phyloP scores from a whole-genome alignment of 1,140 invertebrate genomes.

The Ctenoplectra terminalis region DNA sequence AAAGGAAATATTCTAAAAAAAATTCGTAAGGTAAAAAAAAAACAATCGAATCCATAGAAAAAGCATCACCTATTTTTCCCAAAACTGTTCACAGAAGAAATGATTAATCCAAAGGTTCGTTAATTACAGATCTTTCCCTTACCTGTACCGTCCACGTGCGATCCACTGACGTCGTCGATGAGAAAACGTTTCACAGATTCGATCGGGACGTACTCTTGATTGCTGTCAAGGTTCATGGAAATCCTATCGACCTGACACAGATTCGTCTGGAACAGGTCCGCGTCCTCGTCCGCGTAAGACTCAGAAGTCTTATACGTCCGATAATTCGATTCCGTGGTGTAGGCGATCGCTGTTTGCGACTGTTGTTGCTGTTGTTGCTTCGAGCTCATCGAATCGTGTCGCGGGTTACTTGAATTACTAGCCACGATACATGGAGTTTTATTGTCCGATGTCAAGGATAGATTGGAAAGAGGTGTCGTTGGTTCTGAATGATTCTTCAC shows the following conservation, averaged over 20 bases:
- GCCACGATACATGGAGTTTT: slow-evolving; percentile 6
- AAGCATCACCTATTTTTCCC: too few species aligned
- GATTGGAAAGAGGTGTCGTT: slow-evolving; percentile 29
- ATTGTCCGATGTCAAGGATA: slow-evolving; percentile 26
- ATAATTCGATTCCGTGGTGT: slow-evolving; percentile 56
- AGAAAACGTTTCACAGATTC: slow-evolving; percentile 78
- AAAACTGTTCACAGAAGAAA: background rate
- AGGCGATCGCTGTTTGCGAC: slow-evolving; percentile 5
- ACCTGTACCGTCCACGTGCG: slow-evolving; percentile 71
- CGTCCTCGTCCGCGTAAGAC: slow-evolving; percentile 64
- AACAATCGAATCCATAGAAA: too few species aligned
- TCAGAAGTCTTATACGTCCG: slow-evolving; percentile 60
- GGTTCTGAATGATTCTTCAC: slow-evolving; percentile 89
- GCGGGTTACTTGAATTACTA: background rate
- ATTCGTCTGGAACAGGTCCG: slow-evolving; percentile 63
- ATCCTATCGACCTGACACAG: slow-evolving; percentile 60
- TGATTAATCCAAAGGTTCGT: background rate
- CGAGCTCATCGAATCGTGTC: slow-evolving; percentile 19
- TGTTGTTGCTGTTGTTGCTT: slow-evolving; percentile 28
- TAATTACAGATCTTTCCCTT: slow-evolving; percentile 2
- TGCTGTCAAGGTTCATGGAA: slow-evolving; percentile 66
- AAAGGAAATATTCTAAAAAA: too few species aligned
- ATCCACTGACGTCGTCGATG: slow-evolving; percentile 66
- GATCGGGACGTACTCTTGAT: slow-evolving; percentile 79
- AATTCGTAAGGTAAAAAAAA: too few species aligned